Conservation (phyloP, 2,888 invertebrate genomes). For the Acleris cristana region DNA sequence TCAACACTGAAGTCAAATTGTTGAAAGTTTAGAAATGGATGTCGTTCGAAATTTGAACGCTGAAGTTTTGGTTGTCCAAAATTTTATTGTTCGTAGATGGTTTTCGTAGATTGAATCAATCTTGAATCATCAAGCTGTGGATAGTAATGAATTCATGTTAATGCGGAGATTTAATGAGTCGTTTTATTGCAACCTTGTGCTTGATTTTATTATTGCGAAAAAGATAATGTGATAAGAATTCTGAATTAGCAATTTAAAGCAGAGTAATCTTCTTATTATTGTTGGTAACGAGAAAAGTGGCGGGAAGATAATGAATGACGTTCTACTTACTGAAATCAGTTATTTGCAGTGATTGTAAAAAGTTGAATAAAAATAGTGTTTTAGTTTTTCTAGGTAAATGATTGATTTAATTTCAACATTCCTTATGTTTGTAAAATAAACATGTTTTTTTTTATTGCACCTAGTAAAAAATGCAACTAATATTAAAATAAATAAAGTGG, state of each 20-base stretch:
- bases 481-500: too few relatives aligned
- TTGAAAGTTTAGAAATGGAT: not conserved
- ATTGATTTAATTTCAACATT: too few relatives aligned
- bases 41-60: too few relatives aligned
- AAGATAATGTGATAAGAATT: slow-evolving; percentile 23
- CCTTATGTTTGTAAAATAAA: too few relatives aligned
- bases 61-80: not conserved
- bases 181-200: slow-evolving; percentile 30
- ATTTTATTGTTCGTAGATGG: slow-evolving; percentile 26
- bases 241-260: slow-evolving; percentile 2
- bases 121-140: slow-evolving; percentile 24
- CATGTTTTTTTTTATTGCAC: too few relatives aligned
- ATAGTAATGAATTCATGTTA: slow-evolving; percentile 15
- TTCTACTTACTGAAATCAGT: slow-evolving; percentile 5
- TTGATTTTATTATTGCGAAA: slow-evolving; percentile 26
- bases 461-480: too few relatives aligned
- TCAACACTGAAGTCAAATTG: not conserved
- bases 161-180: slow-evolving; percentile 24
- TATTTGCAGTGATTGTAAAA: slow-evolving; percentile 23
- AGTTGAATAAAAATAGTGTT: slow-evolving; percentile 10
- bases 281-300: slow-evolving; percentile 4
- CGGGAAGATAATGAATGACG: not conserved
- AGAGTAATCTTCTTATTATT: slow-evolving; percentile 10
- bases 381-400: not conserved
- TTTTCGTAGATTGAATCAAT: slow-evolving; percentile 27